Percentiles rank a stretch among this genome's conserved stretches.
Evolutionary conservation across 2,113 vertebrate genomes (phyloP).

Genomic region (Bubalus kerabau): DNA sequence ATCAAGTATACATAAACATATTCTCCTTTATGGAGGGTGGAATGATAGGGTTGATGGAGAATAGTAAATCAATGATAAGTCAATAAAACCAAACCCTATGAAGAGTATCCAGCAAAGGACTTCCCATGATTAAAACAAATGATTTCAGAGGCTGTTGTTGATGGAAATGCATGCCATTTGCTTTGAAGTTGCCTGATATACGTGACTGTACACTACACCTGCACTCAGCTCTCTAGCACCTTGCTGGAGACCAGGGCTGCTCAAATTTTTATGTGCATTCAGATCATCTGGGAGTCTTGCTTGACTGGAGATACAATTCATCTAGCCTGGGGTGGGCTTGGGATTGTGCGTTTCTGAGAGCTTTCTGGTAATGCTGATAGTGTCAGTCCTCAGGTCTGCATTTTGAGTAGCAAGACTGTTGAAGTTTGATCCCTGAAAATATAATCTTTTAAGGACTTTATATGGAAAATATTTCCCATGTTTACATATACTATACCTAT

Average conservation of each 20-base stretch:
- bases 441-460: background rate
- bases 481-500: background rate
- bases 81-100: conserved; percentile 14
- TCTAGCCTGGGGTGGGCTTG: background rate
- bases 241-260: background rate
- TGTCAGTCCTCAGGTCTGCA: background rate
- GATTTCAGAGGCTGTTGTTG: background rate
- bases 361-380: background rate
- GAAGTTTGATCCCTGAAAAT: background rate
- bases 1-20: background rate
- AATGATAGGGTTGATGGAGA: background rate
- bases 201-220: accelerated
- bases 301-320: background rate
- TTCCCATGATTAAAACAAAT: background rate
- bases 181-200: background rate
- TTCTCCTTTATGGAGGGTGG: background rate
- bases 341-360: background rate
- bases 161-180: background rate
- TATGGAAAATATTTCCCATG: background rate
- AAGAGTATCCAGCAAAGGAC: background rate
- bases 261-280: background rate
- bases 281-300: background rate
- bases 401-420: background rate
- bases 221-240: background rate
- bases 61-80: background rate